These are phyloP conservation scores for Fratercula arctica DNA, from an alignment of 2,797 vertebrate species.

Conservation along the genomic window DNA sequence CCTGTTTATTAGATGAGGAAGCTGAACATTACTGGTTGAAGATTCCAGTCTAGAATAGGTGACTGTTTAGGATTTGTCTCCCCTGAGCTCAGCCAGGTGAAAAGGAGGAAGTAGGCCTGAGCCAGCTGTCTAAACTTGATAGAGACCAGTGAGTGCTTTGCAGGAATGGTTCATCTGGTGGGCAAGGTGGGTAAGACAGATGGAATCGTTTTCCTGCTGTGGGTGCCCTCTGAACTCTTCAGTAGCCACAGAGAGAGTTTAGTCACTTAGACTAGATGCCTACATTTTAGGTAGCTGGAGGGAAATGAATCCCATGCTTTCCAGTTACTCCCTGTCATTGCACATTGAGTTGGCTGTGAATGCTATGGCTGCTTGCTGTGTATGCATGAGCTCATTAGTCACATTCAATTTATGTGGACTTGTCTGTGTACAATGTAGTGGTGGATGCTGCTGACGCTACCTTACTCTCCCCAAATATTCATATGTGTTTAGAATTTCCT, in stretches of 20 bases:
- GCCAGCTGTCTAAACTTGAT: background rate
- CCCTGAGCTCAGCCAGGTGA: background rate
- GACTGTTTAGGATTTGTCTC: background rate
- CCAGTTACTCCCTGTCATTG: background rate
- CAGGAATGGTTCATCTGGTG: background rate
- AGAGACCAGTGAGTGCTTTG: background rate
- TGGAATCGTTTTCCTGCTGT: background rate
- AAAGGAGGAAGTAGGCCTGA: background rate
- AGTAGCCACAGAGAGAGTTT: background rate
- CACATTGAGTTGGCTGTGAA: background rate
- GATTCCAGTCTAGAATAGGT: background rate
- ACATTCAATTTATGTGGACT: background rate
- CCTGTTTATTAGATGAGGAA: background rate
- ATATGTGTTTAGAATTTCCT: background rate
- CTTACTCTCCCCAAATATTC: background rate
- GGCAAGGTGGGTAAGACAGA: background rate
- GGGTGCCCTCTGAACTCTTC: background rate
- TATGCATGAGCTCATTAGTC: background rate
- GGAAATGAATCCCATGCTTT: background rate
- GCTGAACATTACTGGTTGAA: background rate
- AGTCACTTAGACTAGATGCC: background rate
- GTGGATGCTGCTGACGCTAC: background rate
- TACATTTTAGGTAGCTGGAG: background rate
- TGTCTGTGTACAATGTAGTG: background rate
- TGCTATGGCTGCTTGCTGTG: background rate